phyloP scores from a whole-genome alignment of 1,140 invertebrate species.

The Drosophila persimilis region DNA sequence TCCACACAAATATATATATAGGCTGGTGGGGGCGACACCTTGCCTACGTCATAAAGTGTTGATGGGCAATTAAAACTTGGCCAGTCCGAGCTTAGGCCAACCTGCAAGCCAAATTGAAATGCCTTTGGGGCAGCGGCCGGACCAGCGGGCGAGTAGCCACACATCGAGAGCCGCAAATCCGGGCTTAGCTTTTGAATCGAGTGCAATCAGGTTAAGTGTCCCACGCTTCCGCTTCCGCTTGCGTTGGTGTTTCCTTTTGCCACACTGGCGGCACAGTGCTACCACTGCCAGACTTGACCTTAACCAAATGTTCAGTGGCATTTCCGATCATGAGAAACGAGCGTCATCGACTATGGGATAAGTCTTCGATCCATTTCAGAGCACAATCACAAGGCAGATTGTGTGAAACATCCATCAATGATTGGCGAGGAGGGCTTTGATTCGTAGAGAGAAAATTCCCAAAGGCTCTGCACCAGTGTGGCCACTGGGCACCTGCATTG shows the following conservation, averaged over 20 bases:
- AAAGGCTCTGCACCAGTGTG: conserved; percentile 17
- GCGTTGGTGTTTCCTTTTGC: conserved; percentile 25
- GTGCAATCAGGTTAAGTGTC: conserved; percentile 71
- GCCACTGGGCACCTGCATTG: conserved; percentile 45
- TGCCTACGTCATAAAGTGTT: conserved; percentile 45
- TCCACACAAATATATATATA: conserved; percentile 7
- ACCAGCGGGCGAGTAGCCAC: conserved; percentile 2
- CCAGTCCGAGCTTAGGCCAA: not conserved
- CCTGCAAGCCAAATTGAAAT: conserved; percentile 32
- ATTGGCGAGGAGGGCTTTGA: too few species aligned
- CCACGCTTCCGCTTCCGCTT: conserved; percentile 61
- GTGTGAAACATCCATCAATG: not conserved
- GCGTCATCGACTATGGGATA: too few species aligned
- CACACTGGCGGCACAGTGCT: conserved; percentile 23
- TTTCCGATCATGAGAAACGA: too few species aligned
- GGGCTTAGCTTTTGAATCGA: conserved; percentile 53
- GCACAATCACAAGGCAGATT: not conserved
- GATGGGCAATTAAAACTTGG: conserved; percentile 56
- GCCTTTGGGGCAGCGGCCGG: conserved; percentile 9
- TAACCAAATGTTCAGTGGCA: not conserved
- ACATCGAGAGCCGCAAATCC: conserved; percentile 58
- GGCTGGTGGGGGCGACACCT: conserved; percentile 1
- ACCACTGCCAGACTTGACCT: not conserved
- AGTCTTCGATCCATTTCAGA: too few species aligned
- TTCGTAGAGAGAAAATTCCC: too few species aligned